Percentiles rank a stretch among this genome's conserved stretches.
These are phyloP conservation scores for Pangasius krempfi DNA, from an alignment of 2,797 vertebrate genomes.

Conservation along the genomic window DNA sequence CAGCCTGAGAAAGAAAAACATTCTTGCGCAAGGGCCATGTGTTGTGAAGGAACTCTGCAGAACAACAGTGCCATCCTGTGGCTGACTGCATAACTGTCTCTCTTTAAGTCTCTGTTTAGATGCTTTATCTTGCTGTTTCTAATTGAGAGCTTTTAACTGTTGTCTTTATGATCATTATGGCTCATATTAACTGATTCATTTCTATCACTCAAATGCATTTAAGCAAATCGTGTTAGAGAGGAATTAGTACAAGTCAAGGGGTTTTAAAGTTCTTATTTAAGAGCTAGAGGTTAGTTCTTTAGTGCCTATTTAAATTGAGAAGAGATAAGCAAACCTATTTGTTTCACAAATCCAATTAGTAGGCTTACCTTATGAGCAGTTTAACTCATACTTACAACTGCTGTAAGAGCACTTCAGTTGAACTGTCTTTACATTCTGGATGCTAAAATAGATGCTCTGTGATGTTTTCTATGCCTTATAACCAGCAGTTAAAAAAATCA, in stretches of 20 bases:
- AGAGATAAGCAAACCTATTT: background rate
- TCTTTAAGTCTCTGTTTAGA: background rate
- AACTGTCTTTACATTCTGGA: background rate
- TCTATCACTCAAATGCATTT: background rate
- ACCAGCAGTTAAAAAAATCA: background rate
- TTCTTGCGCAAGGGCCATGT: slow-evolving; percentile 1
- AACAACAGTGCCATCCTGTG: slow-evolving; percentile 62
- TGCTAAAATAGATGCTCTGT: background rate
- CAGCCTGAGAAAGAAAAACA: slow-evolving; percentile 25
- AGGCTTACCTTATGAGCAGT: background rate
- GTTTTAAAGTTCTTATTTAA: background rate
- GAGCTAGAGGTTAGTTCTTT: background rate
- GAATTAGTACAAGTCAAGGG: background rate
- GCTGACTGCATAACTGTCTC: slow-evolving; percentile 6
- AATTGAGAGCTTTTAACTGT: background rate
- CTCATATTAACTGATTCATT: background rate
- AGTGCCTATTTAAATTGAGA: background rate
- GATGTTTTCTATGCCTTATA: background rate
- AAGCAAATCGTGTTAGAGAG: background rate
- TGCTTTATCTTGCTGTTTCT: background rate
- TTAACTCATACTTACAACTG: background rate
- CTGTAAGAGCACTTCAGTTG: background rate
- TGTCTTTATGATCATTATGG: background rate
- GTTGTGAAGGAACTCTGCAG: slow-evolving; percentile 8
- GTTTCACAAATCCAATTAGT: background rate